Percentiles rank a stretch among this genome's conserved stretches.
These are phyloP conservation scores for Bombus sibiricus DNA, from an alignment of 1,140 invertebrate genomes.

Conservation along the genomic window DNA sequence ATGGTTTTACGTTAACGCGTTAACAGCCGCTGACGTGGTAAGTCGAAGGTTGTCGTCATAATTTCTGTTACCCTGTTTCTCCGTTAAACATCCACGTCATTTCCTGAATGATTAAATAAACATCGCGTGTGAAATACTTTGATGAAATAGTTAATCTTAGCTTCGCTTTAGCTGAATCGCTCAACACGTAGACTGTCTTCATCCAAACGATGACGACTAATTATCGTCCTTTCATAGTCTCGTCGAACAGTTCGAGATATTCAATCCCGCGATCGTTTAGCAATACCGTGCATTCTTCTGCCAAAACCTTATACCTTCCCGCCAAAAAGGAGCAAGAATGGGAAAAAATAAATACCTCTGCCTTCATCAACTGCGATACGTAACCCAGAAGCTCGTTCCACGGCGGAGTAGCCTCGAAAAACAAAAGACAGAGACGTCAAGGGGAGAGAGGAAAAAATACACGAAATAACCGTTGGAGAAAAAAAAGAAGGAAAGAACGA, in stretches of 20 bases:
- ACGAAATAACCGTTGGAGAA: background rate
- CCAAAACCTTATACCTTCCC: background rate
- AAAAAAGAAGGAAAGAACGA: too few species aligned
- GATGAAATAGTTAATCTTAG: too few species aligned
- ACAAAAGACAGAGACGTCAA: conserved; percentile 1
- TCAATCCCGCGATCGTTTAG: background rate
- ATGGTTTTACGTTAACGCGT: background rate
- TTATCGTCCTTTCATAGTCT: background rate
- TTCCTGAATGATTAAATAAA: too few species aligned
- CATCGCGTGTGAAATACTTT: too few species aligned
- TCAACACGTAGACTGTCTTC: too few species aligned
- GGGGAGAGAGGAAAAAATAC: background rate
- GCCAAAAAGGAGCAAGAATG: background rate
- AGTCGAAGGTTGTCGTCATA: too few species aligned
- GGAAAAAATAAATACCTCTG: background rate
- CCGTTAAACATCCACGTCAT: too few species aligned
- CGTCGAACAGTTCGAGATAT: too few species aligned
- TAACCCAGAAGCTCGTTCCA: conserved; percentile 21
- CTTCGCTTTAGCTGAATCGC: too few species aligned
- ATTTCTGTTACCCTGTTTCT: too few species aligned
- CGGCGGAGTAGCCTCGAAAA: background rate
- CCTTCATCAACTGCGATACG: background rate
- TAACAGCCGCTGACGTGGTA: too few species aligned
- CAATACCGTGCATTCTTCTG: background rate
- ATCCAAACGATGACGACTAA: background rate